A percentile compares a stretch with the other conserved stretches of the same genome.
These are phyloP conservation scores for Numenius phaeopus DNA, from an alignment of 2,797 vertebrate genomes.

Conservation along the genomic window DNA sequence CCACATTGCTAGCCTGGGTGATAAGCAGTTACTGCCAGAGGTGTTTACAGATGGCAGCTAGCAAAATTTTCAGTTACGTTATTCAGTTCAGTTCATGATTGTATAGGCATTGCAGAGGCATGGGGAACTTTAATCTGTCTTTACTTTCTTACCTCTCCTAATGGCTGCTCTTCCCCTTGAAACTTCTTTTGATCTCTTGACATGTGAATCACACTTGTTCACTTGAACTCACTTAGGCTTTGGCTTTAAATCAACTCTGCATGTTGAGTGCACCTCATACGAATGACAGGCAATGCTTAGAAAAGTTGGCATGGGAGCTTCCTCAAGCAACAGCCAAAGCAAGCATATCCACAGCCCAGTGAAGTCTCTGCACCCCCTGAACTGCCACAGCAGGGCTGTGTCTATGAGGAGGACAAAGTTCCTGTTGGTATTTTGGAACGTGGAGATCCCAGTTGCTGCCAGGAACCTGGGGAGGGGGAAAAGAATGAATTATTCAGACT, in stretches of 20 bases:
- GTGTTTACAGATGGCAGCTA: constrained; percentile 5
- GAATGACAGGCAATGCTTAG: not conserved
- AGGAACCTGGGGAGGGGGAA: not conserved
- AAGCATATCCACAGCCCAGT: not conserved
- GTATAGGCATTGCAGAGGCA: not conserved
- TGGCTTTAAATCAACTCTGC: not conserved
- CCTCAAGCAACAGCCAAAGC: not conserved
- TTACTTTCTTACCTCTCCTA: not conserved
- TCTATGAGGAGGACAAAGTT: not conserved
- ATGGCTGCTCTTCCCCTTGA: not conserved
- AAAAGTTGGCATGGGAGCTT: not conserved
- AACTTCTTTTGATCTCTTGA: constrained; percentile 30
- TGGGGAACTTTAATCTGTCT: not conserved
- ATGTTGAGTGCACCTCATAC: not conserved
- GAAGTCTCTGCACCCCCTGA: not conserved
- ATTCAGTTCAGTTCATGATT: not conserved
- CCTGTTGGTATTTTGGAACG: not conserved
- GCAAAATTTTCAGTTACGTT: not conserved
- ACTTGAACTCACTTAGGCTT: not conserved
- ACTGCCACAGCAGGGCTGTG: not conserved
- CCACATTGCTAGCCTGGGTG: constrained; percentile 6
- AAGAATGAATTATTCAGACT: not conserved
- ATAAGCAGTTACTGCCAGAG: constrained; percentile 30
- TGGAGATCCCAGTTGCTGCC: not conserved
- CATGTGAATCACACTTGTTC: constrained; percentile 5